Conservation (phyloP, 2,888 invertebrate genomes). For the Zaprionus obscuricornis region DNA sequence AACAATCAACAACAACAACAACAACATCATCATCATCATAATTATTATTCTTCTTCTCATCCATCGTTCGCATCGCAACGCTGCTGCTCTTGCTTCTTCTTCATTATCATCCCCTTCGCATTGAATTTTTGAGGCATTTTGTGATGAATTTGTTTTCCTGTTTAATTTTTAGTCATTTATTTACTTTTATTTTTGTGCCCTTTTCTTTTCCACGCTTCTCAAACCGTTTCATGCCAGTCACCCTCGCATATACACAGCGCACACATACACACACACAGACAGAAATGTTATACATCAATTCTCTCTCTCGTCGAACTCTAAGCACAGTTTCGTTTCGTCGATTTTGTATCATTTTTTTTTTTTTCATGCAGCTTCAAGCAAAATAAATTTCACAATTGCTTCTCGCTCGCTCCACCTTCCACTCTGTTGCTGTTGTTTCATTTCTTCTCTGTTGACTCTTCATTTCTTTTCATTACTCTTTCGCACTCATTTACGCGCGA, state of each 20-base stretch:
- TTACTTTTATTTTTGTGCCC: conserved; percentile 50
- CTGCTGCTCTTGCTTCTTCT: neutral
- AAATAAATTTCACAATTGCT: too few relatives aligned
- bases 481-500: too few relatives aligned
- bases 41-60: too few relatives aligned
- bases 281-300: neutral
- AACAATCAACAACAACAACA: neutral
- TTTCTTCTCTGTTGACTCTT: too few relatives aligned
- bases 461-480: too few relatives aligned
- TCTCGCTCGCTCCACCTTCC: too few relatives aligned
- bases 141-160: conserved; percentile 71
- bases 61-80: neutral
- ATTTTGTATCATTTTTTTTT: too few relatives aligned
- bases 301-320: too few relatives aligned
- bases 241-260: conserved; percentile 36
- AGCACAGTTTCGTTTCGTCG: too few relatives aligned
- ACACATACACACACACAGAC: conserved; percentile 4
- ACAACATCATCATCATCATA: conserved; percentile 28
- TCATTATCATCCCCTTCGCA: conserved; percentile 46
- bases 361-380: too few relatives aligned
- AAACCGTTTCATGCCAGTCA: conserved; percentile 34
- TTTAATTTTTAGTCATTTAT: conserved; percentile 69
- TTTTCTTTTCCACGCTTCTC: conserved; percentile 26
- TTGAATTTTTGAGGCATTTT: conserved; percentile 60
- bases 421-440: too few relatives aligned